Percentiles rank a stretch among this genome's conserved stretches.
These are phyloP conservation scores for Hipparchia sbordonii DNA, from an alignment of 2,888 invertebrate species.

Conservation along the genomic window DNA sequence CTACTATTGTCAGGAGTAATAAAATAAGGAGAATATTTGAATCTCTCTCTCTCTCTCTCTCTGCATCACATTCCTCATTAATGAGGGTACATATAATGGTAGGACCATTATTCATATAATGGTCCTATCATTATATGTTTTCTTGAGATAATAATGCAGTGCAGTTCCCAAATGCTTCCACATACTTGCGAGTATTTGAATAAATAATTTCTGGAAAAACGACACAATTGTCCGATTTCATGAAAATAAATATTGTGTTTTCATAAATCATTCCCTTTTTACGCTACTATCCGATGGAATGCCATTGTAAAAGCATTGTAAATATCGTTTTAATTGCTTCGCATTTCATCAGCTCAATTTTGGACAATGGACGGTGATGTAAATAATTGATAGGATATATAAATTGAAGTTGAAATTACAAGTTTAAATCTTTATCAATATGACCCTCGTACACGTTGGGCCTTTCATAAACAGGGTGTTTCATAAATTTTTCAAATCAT, in stretches of 20 bases:
- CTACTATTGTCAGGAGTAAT: too few species aligned
- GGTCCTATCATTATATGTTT: too few species aligned
- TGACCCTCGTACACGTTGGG: background rate
- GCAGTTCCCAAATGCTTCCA: too few species aligned
- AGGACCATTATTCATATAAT: too few species aligned
- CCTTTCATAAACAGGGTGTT: background rate
- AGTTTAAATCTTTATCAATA: background rate
- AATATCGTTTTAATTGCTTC: slow-evolving; percentile 5
- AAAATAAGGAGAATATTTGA: too few species aligned
- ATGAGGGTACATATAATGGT: too few species aligned
- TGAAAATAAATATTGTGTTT: background rate
- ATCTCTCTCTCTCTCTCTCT: too few species aligned
- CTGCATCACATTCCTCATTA: too few species aligned
- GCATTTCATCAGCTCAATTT: slow-evolving; percentile 8
- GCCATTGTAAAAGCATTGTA: slow-evolving; percentile 2
- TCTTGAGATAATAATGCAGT: too few species aligned
- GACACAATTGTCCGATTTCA: background rate
- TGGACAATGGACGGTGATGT: background rate
- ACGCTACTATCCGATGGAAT: slow-evolving; percentile 4
- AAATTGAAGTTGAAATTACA: background rate
- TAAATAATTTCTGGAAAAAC: too few species aligned
- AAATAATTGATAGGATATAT: background rate
- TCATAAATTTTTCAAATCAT: too few species aligned
- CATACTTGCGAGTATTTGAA: too few species aligned
- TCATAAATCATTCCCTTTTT: slow-evolving; percentile 11